Evolutionary conservation across 1,140 invertebrate species (phyloP).

Genomic region (Elysia chlorotica): DNA sequence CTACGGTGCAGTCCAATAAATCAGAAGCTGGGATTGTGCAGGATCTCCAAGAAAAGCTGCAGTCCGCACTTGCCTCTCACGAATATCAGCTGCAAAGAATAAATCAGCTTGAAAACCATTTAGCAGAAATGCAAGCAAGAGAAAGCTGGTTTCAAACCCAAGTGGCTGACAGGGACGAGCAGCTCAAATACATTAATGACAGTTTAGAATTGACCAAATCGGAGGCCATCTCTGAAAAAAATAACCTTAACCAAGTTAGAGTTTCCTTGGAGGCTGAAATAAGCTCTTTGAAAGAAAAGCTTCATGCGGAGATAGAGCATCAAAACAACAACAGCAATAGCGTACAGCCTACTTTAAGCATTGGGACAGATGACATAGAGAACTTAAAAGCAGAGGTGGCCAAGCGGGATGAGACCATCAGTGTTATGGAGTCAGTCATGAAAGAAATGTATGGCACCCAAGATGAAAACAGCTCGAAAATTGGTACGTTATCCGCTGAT

Average conservation of each 20-base stretch:
- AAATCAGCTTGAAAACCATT: background rate
- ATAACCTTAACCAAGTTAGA: background rate
- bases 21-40: slow-evolving; percentile 3
- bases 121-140: background rate
- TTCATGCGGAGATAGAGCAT: background rate
- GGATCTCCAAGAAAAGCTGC: slow-evolving; percentile 10
- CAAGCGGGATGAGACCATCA: slow-evolving; percentile 25
- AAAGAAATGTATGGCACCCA: slow-evolving; percentile 28
- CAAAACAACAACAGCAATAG: background rate
- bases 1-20: background rate
- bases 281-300: background rate
- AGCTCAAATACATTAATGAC: no score
- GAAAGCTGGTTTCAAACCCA: background rate
- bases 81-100: background rate
- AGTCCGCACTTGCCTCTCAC: slow-evolving; percentile 11
- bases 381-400: slow-evolving; percentile 22
- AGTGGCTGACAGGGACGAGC: background rate
- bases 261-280: background rate
- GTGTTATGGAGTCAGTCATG: slow-evolving; percentile 25
- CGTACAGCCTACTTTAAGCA: slow-evolving; percentile 25
- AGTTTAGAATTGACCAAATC: no score
- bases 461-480: slow-evolving; percentile 21
- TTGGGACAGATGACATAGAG: slow-evolving; percentile 19
- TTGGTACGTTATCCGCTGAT: slow-evolving; percentile 14
- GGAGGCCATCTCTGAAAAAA: no score